These are phyloP conservation scores for Columba janthina DNA, from an alignment of 2,113 vertebrate species.

Conservation along the genomic window DNA sequence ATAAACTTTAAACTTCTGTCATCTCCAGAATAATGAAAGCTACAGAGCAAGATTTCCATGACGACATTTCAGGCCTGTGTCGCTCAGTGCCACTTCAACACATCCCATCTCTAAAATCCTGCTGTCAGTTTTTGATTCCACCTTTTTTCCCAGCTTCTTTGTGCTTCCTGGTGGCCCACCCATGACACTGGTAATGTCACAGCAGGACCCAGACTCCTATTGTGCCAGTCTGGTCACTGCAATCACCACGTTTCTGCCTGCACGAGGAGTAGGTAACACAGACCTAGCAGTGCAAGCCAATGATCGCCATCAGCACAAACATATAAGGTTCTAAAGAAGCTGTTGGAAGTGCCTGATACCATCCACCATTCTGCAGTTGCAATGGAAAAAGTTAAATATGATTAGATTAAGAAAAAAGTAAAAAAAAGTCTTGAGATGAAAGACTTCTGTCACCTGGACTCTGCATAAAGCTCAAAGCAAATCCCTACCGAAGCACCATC, in stretches of 20 bases:
- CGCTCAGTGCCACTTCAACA: background rate
- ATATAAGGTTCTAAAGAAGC: background rate
- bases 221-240: background rate
- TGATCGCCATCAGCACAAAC: background rate
- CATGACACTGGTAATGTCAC: background rate
- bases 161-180: background rate
- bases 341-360: background rate
- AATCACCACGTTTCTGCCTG: background rate
- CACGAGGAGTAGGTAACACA: background rate
- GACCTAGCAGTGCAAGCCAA: background rate
- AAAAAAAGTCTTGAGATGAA: background rate
- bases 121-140: background rate
- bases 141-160: background rate
- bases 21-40: constrained; percentile 27
- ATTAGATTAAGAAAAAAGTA: background rate
- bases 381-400: background rate
- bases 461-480: background rate
- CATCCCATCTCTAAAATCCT: background rate
- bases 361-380: background rate
- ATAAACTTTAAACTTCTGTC: constrained; percentile 45
- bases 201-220: background rate
- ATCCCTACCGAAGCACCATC: background rate
- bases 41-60: constrained; percentile 23
- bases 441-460: background rate
- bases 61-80: background rate